Conservation (phyloP, 2,797 vertebrate genomes). For the Oreonectes daqikongensis region DNA sequence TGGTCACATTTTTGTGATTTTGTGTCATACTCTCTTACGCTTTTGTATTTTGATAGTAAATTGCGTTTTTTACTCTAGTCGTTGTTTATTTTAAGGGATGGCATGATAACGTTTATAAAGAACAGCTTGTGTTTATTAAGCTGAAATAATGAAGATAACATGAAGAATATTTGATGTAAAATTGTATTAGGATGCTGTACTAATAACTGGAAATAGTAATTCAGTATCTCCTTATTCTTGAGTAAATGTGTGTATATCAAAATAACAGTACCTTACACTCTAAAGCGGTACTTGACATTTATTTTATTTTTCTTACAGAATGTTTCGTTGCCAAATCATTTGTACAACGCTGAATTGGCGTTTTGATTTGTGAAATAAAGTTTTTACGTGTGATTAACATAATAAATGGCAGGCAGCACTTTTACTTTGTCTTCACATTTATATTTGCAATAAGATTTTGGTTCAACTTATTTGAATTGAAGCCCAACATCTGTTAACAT, state of each 20-base stretch:
- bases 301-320: conserved; percentile 60
- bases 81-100: conserved; percentile 38
- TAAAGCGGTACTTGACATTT: conserved; percentile 45
- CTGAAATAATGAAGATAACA: conserved; percentile 1
- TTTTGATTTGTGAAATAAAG: conserved; percentile 57
- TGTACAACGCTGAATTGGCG: conserved; percentile 57
- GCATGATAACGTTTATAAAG: conserved; percentile 24
- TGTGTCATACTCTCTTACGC: conserved; percentile 59
- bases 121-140: conserved; percentile 14
- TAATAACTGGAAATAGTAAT: conserved; percentile 75
- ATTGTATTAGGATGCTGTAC: conserved; percentile 46
- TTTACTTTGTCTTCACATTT: conserved; percentile 49
- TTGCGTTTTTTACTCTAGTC: conserved; percentile 51
- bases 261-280: conserved; percentile 49
- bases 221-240: conserved; percentile 58
- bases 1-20: conserved; percentile 26
- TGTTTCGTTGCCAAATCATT: conserved; percentile 50
- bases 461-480: no score
- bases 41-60: conserved; percentile 60
- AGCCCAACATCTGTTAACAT: neutral
- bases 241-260: conserved; percentile 50
- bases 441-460: conserved; percentile 24
- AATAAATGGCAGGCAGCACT: conserved; percentile 67
- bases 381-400: conserved; percentile 59
- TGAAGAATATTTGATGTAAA: conserved; percentile 26